Base-by-base conservation (phyloP, 2,888 invertebrate genomes). In the Griposia aprilina region DNA sequence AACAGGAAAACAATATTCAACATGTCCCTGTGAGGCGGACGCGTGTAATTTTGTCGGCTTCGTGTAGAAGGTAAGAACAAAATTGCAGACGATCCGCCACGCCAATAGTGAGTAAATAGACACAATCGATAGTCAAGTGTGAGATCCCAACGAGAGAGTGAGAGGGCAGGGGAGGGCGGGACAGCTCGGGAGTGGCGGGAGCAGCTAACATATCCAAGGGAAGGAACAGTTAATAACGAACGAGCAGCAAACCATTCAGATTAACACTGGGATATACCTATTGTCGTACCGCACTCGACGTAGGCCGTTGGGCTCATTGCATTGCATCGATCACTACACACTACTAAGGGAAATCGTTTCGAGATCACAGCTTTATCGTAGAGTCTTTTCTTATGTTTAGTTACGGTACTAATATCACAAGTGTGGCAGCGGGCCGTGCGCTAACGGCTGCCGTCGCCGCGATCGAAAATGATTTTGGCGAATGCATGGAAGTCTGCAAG, bases 401-500 rank as follows among this genome's bases (percentile, higher is more conserved):
- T 93, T 93, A 95, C 88, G 90, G 92, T 90, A 92, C 93, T 93
- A 94, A 91, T 93, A 92, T 91, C 91, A 91, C 92, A 90, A 92
- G 92, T 84, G 91, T 84, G 92, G 83, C 90, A 91, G 90, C 90
- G 88, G 95, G 94, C 91, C 93, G 93, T 93, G 94, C 95, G 97
- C 97, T 97, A 96, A 92, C 97, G 96, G 95, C 95, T 92, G 93
- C 95, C 96, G 96, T 96, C 97, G 97, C 97, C 97, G 97, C 96
- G 94, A 92, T 92, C 94, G 97, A 98, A 98, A 97, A 98, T 97
- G 97, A 97, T 97, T 97, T 97, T 97, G 97, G 98, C 97, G 97
- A 98, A 97, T 96, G 97, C 97, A 97, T 97, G 98, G 97, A 98
- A 98, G 98, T 98, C 98, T 98, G 98, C 97, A 98, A 98, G 97